A percentile compares a stretch with the other conserved stretches of the same genome.
Evolutionary conservation across 2,888 invertebrate species (phyloP).

Genomic region (Seladonia tumulorum): DNA sequence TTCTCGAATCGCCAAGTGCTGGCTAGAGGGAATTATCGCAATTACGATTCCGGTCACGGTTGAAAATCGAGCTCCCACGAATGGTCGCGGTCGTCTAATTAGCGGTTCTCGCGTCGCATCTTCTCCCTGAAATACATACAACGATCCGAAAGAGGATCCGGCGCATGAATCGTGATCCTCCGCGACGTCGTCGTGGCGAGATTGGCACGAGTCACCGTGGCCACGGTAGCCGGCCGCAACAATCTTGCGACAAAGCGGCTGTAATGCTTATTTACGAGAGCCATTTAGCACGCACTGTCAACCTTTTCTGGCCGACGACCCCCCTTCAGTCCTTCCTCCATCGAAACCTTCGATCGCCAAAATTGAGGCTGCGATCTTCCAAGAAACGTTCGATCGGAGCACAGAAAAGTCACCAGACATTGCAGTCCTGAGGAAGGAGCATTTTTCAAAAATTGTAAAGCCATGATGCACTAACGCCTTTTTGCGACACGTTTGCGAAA

Average conservation of each 20-base stretch:
- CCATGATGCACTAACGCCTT: not conserved
- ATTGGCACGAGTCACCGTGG: not conserved
- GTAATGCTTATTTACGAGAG: slow-evolving; percentile 2
- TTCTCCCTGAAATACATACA: slow-evolving; percentile 7
- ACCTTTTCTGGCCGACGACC: not conserved
- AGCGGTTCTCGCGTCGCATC: not conserved
- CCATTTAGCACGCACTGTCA: not conserved
- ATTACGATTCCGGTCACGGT: not conserved
- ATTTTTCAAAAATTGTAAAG: not conserved
- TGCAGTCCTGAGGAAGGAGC: not conserved
- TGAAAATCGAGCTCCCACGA: not conserved
- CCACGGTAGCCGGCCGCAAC: not conserved
- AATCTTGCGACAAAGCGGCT: slow-evolving; percentile 4
- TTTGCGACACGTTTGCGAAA: not conserved
- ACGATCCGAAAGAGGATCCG: slow-evolving; percentile 11
- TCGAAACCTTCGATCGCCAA: too few relatives aligned
- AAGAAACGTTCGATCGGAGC: not conserved
- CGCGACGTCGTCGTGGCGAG: slow-evolving; percentile 2
- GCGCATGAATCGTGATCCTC: slow-evolving; percentile 13
- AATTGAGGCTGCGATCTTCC: not conserved
- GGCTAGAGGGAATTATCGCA: not conserved
- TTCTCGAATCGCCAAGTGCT: not conserved
- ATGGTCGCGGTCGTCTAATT: not conserved
- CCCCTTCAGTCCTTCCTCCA: not conserved
- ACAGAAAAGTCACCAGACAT: not conserved